Evolutionary conservation across 2,113 vertebrate species (phyloP), one percentile per base, ranked within the genome.

Genomic region (Chelonoidis abingdonii): DNA sequence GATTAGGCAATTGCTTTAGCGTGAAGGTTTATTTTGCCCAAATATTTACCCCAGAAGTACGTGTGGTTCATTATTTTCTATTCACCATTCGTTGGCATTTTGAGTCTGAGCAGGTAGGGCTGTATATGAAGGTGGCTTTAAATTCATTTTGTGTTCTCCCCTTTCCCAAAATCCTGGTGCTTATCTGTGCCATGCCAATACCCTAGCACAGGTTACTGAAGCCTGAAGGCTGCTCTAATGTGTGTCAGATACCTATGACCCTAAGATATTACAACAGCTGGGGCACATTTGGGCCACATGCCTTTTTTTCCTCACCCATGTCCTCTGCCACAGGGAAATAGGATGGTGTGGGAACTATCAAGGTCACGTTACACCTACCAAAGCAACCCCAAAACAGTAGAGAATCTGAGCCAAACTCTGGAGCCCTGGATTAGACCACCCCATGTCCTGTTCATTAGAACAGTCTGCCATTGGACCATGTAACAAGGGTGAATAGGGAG

Each of bases 331-430:
- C 2, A 5, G 19, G 25, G 50, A 91, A 80, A 31, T 3, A 62
- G 50, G 19, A 3, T 2, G 0, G 80, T 24, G 52, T 0, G 78
- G 65, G 44, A 93, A 83, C 10, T 17, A 21, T 12, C 12, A 12
- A 16, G 52, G 35, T 16, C 25, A 29, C 2, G 8, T 10, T 44
- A 29, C 9, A 38, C 24, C n/a, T 83, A 50, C 54, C 22, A 11
- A 19, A 92, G 31, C 52, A n/a, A 80, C 19, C 7, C 62, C 8
- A 41, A 80, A 92, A 82, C 84, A 22, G 80, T 75, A 47, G n/a
- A 27, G 10, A 86, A 6, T 10, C 38, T 83, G 9, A 2, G 44
- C 27, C 62, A 89, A 31, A 87, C 94, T 41, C 14, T 8, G 22
- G 21, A 3, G 12, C 27, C 35, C 62, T 35, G 31, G 59, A 86